Percentiles rank a stretch among this genome's conserved stretches.
phyloP scores from a whole-genome alignment of 2,797 vertebrate genomes.

The Acipenser ruthenus region DNA sequence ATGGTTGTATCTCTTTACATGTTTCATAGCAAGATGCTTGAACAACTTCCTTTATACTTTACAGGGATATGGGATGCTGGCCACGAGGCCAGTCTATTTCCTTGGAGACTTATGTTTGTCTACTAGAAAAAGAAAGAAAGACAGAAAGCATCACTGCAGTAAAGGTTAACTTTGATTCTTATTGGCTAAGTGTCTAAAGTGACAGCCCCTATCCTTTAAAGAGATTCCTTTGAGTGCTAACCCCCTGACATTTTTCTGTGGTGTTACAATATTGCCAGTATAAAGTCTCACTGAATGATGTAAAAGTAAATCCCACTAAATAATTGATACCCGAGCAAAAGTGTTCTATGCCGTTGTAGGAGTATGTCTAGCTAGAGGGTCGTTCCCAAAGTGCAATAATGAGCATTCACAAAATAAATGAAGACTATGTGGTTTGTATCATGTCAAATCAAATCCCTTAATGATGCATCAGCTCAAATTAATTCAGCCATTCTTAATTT shows the following conservation, averaged over 20 bases:
- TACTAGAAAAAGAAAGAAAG: constrained; percentile 33
- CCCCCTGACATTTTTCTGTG: constrained; percentile 39
- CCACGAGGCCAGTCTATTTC: constrained; percentile 32
- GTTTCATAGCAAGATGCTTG: constrained; percentile 20
- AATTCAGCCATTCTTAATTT: constrained; percentile 34
- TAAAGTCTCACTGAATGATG: constrained; percentile 42
- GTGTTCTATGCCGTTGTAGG: neutral
- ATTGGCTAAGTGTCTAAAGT: constrained; percentile 62
- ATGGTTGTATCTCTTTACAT: constrained; percentile 19
- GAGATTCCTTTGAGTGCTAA: constrained; percentile 35
- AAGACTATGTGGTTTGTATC: constrained; percentile 52
- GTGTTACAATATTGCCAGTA: constrained; percentile 34
- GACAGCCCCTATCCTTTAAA: constrained; percentile 35
- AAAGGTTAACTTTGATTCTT: constrained; percentile 52
- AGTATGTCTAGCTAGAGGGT: too few relatives aligned
- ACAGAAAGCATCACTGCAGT: constrained; percentile 19
- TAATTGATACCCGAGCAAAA: constrained; percentile 50
- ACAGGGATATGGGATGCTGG: constrained; percentile 34
- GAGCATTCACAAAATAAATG: constrained; percentile 31
- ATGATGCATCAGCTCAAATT: too few relatives aligned
- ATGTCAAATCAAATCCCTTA: constrained; percentile 53
- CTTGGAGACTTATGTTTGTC: constrained; percentile 44
- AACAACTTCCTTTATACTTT: constrained; percentile 31
- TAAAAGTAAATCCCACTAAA: constrained; percentile 47
- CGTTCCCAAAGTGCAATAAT: too few relatives aligned